Base-by-base conservation (phyloP, 2,113 vertebrate genomes). In the Opisthocomus hoazin region DNA sequence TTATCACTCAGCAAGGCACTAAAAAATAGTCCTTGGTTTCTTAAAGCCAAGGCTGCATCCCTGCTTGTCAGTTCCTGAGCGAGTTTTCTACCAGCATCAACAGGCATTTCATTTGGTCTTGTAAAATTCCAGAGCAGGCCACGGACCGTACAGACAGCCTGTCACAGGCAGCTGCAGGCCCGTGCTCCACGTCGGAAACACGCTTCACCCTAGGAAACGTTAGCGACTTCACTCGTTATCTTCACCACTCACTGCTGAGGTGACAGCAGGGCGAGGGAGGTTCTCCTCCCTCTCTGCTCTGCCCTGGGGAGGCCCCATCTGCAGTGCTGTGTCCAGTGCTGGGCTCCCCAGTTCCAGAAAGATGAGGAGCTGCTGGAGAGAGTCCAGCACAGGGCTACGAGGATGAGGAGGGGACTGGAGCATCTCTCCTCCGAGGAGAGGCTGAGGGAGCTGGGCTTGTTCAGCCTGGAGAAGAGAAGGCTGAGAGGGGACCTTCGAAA, bases 161-260 rank as follows among this genome's bases (percentile, higher is more conserved):
- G 41, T 12, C 57, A 60, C 22, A 50, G 54, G 27, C 34, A 58
- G 27, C 34, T 21, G 10, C 29, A n/a, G 39, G 65, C 71, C 60
- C 7, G 30, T 3, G 3, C 39, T 58, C 26, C 2, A 1, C 29
- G 50, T 3, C 19, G 0, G 11, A 51, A 56, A 36, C 9, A 36
- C 9, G 1, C 17, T 50, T 53, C 4, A 50, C 12, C 51, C 43
- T 9, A 32, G 7, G 19, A 34, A 66, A 15, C 1, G 3, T 5
- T 8, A 50, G 32, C 0, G 3, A 32, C 36, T 51, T 36, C 36
- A 1, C 48, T 32, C 68, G 12, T 20, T 24, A n/a, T 5, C 54
- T 17, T 32, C 12, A n/a, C 29, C 46, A 3, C 66, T 50, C 6
- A 18, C 56, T 26, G 65, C 9, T 22, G 26, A 54, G 63, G 75